phyloP scores from a whole-genome alignment of 2,888 invertebrate species.

The Pantelozetes paolii region DNA sequence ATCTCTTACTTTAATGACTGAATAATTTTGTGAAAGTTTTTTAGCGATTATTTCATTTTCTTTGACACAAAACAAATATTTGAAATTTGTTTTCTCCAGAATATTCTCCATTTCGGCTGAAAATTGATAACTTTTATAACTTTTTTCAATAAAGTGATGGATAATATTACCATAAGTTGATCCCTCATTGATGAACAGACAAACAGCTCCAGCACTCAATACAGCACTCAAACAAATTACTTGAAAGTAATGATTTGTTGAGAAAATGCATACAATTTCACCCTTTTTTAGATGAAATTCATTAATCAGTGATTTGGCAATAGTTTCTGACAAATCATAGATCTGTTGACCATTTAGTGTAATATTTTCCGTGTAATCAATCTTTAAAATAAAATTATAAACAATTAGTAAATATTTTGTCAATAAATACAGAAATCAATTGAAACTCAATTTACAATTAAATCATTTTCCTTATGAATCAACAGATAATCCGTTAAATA shows the following conservation, averaged over 20 bases:
- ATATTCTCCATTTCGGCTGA: conserved; percentile 5
- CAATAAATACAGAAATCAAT: no score
- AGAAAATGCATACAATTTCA: conserved; percentile 3
- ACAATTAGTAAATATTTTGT: no score
- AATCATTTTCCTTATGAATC: background rate
- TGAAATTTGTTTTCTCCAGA: background rate
- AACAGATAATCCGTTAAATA: background rate
- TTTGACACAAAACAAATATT: conserved; percentile 14
- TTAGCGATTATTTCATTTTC: background rate
- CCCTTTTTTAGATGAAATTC: background rate
- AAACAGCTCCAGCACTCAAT: background rate
- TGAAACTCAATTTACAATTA: conserved; percentile 17
- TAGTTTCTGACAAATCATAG: background rate
- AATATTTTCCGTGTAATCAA: background rate
- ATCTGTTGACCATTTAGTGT: conserved; percentile 1
- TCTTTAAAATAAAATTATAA: no score
- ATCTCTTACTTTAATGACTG: background rate
- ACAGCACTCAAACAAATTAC: background rate
- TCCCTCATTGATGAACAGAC: background rate
- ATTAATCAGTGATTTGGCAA: conserved; percentile 12
- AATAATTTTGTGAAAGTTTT: background rate
- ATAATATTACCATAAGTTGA: conserved; percentile 8
- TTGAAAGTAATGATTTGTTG: background rate
- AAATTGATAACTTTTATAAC: background rate
- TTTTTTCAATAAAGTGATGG: background rate